phyloP scores from a whole-genome alignment of 2,113 vertebrate genomes.

The Salvelinus alpinus region DNA sequence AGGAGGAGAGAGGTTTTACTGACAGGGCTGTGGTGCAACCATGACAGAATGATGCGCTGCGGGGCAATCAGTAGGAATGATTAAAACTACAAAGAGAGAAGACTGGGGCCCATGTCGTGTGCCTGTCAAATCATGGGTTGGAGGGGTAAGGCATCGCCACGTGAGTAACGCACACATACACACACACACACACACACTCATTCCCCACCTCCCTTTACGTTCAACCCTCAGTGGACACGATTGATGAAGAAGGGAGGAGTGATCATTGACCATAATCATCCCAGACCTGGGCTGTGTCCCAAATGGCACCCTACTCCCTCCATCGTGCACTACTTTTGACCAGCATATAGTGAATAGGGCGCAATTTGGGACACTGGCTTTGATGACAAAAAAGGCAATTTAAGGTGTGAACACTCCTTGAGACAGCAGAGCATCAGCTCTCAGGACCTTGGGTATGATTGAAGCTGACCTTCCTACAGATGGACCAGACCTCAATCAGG shows the following conservation, averaged over 20 bases:
- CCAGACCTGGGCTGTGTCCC: neutral
- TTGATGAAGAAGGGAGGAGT: neutral
- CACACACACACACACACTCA: neutral
- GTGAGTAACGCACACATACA: neutral
- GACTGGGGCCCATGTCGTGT: neutral
- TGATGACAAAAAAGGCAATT: neutral
- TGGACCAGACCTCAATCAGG: conserved; percentile 35
- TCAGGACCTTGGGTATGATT: neutral
- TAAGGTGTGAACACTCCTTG: conserved; percentile 16
- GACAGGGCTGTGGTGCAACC: neutral
- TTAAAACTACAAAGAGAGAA: neutral
- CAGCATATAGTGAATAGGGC: too few relatives aligned
- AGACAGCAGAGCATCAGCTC: conserved; percentile 1
- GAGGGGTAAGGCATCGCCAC: neutral
- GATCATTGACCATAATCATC: conserved; percentile 25
- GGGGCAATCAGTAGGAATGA: neutral
- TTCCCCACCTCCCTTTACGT: neutral
- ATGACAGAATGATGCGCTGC: neutral
- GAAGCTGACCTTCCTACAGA: conserved; percentile 21
- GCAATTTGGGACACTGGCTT: too few relatives aligned
- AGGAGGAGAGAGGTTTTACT: too few relatives aligned
- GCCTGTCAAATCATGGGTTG: neutral
- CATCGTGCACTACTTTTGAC: too few relatives aligned
- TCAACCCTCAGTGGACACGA: neutral
- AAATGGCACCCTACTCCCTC: too few relatives aligned